Evolutionary conservation across 2,888 invertebrate species (phyloP), one percentile per base, ranked within the genome.

Genomic region (Troilus luridus): DNA sequence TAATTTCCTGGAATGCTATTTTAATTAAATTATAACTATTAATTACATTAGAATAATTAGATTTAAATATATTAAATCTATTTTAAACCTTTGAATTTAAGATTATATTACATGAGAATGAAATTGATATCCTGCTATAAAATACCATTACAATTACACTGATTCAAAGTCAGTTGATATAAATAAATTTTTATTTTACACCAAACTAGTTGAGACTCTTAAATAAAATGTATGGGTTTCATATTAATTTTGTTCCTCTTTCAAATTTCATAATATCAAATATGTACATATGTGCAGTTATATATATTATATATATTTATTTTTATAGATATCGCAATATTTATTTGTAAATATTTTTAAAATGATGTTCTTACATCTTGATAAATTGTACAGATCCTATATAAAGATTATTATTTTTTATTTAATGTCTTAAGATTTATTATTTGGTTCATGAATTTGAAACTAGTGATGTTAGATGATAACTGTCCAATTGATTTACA

Each of bases 301-400:
- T 81, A 56, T n/a, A 27, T 27, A 85, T n/a, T 85, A 81, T 81
- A 56, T 85, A 85, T 85, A 85, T 85, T n/a, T 85, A 85, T 85
- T 56, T 85, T 85, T 85, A 85, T 85, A 85, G 14, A 85, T 85
- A 85, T 56, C 14, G 85, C 56, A n/a, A 85, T 85, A 85, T 85
- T 85, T 85, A 85, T 85, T 85, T 85, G 85, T 85, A 85, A 54
- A 85, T 85, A 85, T 21, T 85, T 85, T 56, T 85, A 56, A 56
- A 54, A 56, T 54, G 81, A 85, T 58, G n/a, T 85, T 56, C 54
- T 85, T 56, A 85, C 41, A 77, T 77, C 72, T 77, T 41, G 6
- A 72, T 24, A 72, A 24, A 72, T 56, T 81, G 85, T 85, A 85
- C 54, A 85, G 85, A 85, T 56, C 21, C 54, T 85, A 56, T 85